Evolutionary conservation across 1,140 invertebrate species (phyloP).

Genomic region (Tetramorium alpestre): DNA sequence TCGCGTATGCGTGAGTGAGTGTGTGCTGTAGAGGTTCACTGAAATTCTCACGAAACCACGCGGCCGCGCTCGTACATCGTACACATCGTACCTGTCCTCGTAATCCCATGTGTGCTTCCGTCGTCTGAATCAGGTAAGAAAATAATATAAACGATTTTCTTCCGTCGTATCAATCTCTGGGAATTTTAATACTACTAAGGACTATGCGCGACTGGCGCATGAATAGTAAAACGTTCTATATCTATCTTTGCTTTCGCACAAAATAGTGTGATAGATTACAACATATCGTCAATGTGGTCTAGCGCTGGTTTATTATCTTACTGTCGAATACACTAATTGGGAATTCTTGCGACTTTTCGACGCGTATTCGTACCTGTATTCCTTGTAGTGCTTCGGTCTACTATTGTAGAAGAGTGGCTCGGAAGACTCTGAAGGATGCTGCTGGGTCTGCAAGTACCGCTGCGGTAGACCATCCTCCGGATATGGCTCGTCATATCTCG

Average conservation of each 20-base stretch:
- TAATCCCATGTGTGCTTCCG: conserved; percentile 88
- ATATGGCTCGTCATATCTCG: conserved; percentile 84
- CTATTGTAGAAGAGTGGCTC: conserved; percentile 97
- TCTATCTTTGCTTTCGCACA: neutral
- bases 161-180: conserved; percentile 24
- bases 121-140: conserved; percentile 84
- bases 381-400: conserved; percentile 90
- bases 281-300: neutral
- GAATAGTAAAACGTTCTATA: neutral
- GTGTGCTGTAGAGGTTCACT: conserved; percentile 40
- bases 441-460: conserved; percentile 82
- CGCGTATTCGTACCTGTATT: conserved; percentile 80
- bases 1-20: conserved; percentile 40
- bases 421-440: conserved; percentile 85
- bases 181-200: neutral
- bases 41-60: conserved; percentile 64
- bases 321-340: neutral
- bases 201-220: neutral
- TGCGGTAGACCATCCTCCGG: conserved; percentile 86
- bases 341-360: neutral
- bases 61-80: conserved; percentile 23
- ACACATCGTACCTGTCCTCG: conserved; percentile 86
- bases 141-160: conserved; percentile 72
- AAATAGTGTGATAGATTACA: neutral
- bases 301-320: neutral